These are phyloP conservation scores for Papilio gigon DNA, from an alignment of 2,888 invertebrate species.

Conservation along the genomic window DNA sequence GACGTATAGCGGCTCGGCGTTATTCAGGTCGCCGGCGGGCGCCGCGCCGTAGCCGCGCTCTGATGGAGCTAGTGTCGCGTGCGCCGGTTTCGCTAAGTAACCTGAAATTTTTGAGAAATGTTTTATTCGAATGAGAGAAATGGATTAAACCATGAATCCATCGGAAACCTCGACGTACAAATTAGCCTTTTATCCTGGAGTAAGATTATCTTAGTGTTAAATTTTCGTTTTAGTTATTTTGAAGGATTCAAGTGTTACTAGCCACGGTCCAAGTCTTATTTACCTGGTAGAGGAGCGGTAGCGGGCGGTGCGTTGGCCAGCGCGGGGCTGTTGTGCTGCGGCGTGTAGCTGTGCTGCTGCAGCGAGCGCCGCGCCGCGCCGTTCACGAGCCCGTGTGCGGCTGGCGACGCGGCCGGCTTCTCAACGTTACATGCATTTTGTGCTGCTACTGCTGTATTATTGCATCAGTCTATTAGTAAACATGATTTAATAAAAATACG, in stretches of 20 bases:
- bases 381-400: constrained; percentile 89
- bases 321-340: constrained; percentile 82
- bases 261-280: constrained; percentile 25
- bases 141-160: too few relatives aligned
- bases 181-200: too few relatives aligned
- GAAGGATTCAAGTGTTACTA: too few relatives aligned
- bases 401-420: constrained; percentile 88
- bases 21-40: constrained; percentile 75
- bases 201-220: too few relatives aligned
- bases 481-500: too few relatives aligned
- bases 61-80: constrained; percentile 60
- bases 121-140: neutral
- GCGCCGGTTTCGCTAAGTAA: constrained; percentile 64
- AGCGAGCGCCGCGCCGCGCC: constrained; percentile 86
- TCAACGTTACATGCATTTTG: constrained; percentile 54
- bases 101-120: constrained; percentile 53
- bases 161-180: too few relatives aligned
- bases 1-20: constrained; percentile 91
- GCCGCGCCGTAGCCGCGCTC: constrained; percentile 77
- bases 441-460: constrained; percentile 57
- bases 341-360: constrained; percentile 87
- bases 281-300: constrained; percentile 81
- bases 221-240: too few relatives aligned
- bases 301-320: constrained; percentile 77
- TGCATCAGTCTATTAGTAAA: too few relatives aligned